Conservation (phyloP, 2,797 vertebrate species). For the Gambusia yucatana region DNA sequence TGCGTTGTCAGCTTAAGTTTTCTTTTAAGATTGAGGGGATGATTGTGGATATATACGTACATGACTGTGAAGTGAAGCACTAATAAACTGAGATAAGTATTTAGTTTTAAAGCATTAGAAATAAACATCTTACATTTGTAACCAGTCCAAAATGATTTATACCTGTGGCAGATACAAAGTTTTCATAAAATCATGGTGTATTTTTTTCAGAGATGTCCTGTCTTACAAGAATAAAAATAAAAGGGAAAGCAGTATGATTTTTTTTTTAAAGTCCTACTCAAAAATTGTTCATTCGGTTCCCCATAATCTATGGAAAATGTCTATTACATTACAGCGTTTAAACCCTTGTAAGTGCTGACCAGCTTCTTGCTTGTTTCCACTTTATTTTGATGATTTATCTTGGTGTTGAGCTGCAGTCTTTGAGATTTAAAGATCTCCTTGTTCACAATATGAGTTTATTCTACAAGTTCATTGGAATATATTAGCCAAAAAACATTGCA, state of each 20-base stretch:
- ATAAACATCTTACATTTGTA: background rate
- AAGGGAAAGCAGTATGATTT: background rate
- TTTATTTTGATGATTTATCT: background rate
- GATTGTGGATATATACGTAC: background rate
- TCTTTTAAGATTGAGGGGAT: background rate
- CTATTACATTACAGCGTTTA: background rate
- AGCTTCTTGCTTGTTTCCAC: background rate
- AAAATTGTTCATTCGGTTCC: background rate
- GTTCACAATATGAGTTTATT: background rate
- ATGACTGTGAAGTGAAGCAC: background rate
- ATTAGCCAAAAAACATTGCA: background rate
- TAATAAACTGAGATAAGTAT: background rate
- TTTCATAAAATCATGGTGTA: background rate
- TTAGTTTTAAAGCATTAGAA: background rate
- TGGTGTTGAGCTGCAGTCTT: background rate
- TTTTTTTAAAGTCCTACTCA: background rate
- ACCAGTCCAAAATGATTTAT: background rate
- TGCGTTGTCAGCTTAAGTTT: background rate
- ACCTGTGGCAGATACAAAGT: background rate
- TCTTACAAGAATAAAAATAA: background rate
- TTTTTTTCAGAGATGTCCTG: background rate
- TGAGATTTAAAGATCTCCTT: background rate
- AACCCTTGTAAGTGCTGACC: background rate
- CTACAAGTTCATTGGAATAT: background rate
- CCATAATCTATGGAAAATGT: background rate